Evolutionary conservation across 2,888 invertebrate species (phyloP).

Genomic region (Hydraecia micacea): DNA sequence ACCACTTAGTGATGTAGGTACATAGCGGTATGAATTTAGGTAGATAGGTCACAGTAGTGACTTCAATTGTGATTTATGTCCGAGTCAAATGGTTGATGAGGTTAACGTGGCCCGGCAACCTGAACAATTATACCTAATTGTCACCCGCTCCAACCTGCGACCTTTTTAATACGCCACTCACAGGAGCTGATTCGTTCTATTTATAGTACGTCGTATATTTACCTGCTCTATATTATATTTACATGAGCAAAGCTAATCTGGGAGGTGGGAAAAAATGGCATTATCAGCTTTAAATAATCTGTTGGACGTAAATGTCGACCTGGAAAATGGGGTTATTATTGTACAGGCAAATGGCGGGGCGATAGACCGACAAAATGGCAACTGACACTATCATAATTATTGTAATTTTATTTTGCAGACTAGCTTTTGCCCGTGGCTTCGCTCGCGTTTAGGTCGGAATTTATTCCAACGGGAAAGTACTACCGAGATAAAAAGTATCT

Average conservation of each 20-base stretch:
- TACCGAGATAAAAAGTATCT: background rate
- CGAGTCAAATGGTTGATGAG: constrained; percentile 68
- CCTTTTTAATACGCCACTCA: constrained; percentile 63
- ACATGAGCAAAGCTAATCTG: constrained; percentile 46
- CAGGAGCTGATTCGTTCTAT: constrained; percentile 58
- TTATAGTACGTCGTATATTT: constrained; percentile 61
- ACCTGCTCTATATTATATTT: constrained; percentile 57
- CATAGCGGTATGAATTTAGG: background rate
- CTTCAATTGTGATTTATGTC: constrained; percentile 68
- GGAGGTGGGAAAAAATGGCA: constrained; percentile 43
- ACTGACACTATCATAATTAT: constrained; percentile 8
- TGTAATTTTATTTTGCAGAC: constrained; percentile 10
- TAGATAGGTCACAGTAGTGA: constrained; percentile 16
- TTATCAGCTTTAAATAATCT: constrained; percentile 51
- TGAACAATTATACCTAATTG: constrained; percentile 71
- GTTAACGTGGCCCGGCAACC: constrained; percentile 67
- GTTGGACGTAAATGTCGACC: constrained; percentile 37
- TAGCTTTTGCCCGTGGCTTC: background rate
- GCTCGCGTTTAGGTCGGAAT: background rate
- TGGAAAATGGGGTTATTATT: constrained; percentile 33
- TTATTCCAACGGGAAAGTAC: background rate
- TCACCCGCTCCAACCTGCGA: constrained; percentile 56
- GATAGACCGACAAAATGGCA: background rate
- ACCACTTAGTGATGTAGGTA: constrained; percentile 2
- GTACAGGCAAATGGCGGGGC: constrained; percentile 16